phyloP scores from a whole-genome alignment of 2,113 vertebrate species.

The Dunckerocampus dactyliophorus region DNA sequence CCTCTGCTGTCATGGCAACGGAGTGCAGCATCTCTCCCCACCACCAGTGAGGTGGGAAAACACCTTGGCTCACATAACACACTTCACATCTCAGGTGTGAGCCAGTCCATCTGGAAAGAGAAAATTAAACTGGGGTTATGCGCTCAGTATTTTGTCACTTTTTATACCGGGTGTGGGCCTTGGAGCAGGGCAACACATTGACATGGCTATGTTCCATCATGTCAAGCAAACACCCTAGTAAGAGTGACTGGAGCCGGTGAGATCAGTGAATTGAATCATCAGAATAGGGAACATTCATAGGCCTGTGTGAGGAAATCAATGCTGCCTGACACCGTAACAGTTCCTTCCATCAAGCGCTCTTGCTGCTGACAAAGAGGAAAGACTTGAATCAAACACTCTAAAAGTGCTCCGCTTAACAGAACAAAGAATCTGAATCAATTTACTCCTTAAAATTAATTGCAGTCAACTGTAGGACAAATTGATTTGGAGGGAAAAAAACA shows the following conservation, averaged over 20 bases:
- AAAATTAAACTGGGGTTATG: slow-evolving; percentile 62
- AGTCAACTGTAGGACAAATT: slow-evolving; percentile 38
- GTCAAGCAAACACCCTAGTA: slow-evolving; percentile 28
- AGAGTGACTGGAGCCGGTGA: slow-evolving; percentile 27
- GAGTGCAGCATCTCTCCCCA: slow-evolving; percentile 85
- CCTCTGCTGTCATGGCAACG: slow-evolving; percentile 89
- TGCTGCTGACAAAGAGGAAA: slow-evolving; percentile 31
- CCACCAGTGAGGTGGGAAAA: slow-evolving; percentile 82
- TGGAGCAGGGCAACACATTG: slow-evolving; percentile 17
- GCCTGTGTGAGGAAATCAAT: slow-evolving; percentile 52
- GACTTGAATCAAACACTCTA: slow-evolving; percentile 26
- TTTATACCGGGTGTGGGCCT: slow-evolving; percentile 29
- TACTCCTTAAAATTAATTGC: slow-evolving; percentile 40
- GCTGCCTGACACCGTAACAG: slow-evolving; percentile 44
- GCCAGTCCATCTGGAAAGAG: slow-evolving; percentile 71
- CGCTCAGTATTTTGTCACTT: slow-evolving; percentile 45
- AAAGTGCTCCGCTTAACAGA: slow-evolving; percentile 23
- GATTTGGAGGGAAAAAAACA: slow-evolving; percentile 52
- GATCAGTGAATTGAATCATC: slow-evolving; percentile 49
- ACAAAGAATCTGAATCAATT: slow-evolving; percentile 51
- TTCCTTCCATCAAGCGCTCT: slow-evolving; percentile 48
- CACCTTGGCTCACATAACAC: slow-evolving; percentile 83
- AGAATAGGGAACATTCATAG: slow-evolving; percentile 39
- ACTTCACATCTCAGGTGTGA: slow-evolving; percentile 67
- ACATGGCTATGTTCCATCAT: slow-evolving; percentile 18